Conservation (phyloP, 1,140 invertebrate genomes). For the Brachionus asplanchnoidis region DNA sequence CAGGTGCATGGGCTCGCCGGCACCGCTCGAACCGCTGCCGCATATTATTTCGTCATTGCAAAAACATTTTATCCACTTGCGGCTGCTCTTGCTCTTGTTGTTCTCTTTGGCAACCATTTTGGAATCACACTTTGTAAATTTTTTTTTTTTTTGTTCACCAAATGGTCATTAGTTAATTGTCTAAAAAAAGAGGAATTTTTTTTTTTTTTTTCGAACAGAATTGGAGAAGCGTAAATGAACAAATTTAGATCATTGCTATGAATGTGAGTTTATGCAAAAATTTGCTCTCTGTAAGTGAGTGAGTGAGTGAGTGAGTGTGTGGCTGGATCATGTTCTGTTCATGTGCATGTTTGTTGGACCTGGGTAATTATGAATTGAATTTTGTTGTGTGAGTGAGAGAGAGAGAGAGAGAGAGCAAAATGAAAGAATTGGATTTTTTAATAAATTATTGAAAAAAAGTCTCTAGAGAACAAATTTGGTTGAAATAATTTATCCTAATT, state of each 20-base stretch:
- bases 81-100: not conserved
- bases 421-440: constrained; percentile 16
- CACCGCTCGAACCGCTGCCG: not conserved
- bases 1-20: too few species aligned
- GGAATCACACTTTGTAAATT: too few species aligned
- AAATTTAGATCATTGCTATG: not conserved
- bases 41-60: constrained; percentile 25
- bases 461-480: not conserved
- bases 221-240: not conserved
- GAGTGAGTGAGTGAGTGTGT: not conserved
- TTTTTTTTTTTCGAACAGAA: not conserved
- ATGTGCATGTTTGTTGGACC: not conserved
- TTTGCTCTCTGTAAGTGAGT: not conserved
- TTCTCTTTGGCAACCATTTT: constrained; percentile 4
- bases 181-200: not conserved
- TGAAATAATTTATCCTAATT: not conserved
- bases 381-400: not conserved
- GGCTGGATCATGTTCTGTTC: not conserved
- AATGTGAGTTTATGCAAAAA: not conserved
- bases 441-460: not conserved
- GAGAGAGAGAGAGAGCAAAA: not conserved
- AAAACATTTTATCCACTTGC: not conserved
- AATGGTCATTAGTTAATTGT: too few species aligned
- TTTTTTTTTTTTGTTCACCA: too few species aligned
- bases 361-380: not conserved